Percentiles rank a stretch among this genome's conserved stretches.
Evolutionary conservation across 1,140 invertebrate genomes (phyloP).

Genomic region (Linepithema humile): DNA sequence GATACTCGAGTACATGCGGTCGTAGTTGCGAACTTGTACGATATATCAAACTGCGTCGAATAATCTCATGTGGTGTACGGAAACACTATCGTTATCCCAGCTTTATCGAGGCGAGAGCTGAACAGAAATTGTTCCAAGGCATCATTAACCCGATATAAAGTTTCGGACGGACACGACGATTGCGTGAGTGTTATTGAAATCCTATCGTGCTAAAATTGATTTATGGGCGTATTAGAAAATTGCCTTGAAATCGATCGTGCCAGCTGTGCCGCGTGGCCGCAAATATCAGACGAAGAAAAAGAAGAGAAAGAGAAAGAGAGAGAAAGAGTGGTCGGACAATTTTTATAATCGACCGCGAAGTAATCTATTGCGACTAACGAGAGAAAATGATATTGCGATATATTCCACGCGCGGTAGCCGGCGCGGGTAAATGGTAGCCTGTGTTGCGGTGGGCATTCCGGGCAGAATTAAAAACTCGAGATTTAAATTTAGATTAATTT

Average conservation of each 20-base stretch:
- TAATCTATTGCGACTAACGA: conserved; percentile 31
- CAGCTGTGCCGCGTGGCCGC: conserved; percentile 9
- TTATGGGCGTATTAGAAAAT: conserved; percentile 54
- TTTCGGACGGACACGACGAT: conserved; percentile 30
- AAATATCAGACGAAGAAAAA: conserved; percentile 18
- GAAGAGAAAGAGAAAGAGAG: background rate
- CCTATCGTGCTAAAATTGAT: conserved; percentile 42
- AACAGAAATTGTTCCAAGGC: background rate
- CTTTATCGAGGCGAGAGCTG: background rate
- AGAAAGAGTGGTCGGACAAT: background rate
- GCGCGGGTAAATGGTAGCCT: background rate
- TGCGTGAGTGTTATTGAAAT: conserved; percentile 44
- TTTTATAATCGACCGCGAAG: conserved; percentile 38
- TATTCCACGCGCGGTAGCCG: background rate
- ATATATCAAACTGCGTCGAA: background rate
- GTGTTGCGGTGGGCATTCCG: background rate
- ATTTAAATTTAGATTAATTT: conserved; percentile 57
- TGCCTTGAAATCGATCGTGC: conserved; percentile 43
- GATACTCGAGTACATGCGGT: background rate
- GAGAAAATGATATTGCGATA: conserved; percentile 12
- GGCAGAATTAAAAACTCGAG: conserved; percentile 23
- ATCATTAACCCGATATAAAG: conserved; percentile 30
- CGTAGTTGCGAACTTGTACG: background rate
- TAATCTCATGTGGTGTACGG: background rate
- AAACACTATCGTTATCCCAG: background rate